Evolutionary conservation across 2,797 vertebrate species (phyloP).

Genomic region (Sciaenops ocellatus): DNA sequence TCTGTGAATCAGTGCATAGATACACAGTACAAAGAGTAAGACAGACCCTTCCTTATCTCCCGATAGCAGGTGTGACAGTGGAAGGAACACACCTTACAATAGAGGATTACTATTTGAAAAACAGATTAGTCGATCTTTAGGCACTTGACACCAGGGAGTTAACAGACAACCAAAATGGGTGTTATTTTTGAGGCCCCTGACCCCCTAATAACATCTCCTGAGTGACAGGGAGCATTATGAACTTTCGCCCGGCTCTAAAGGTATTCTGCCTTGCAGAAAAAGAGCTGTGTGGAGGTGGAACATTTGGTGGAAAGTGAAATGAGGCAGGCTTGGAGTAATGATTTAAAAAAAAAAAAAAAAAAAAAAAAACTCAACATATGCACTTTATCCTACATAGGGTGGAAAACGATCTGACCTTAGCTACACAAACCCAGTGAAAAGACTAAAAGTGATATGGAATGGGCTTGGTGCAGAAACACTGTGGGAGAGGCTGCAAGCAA

Average conservation of each 20-base stretch:
- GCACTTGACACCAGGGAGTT: too few relatives aligned
- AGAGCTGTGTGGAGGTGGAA: too few relatives aligned
- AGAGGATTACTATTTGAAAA: background rate
- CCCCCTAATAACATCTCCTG: background rate
- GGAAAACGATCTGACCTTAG: background rate
- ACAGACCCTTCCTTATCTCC: background rate
- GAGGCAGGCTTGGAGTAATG: background rate
- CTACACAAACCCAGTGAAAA: background rate
- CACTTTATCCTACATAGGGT: background rate
- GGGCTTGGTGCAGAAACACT: background rate
- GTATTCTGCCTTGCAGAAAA: too few relatives aligned
- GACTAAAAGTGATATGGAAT: background rate
- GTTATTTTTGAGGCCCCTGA: constrained; percentile 13
- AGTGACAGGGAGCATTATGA: constrained; percentile 18
- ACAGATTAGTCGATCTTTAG: background rate
- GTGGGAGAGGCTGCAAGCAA: constrained; percentile 50
- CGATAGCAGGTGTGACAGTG: background rate
- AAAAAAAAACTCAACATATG: background rate
- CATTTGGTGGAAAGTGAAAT: background rate
- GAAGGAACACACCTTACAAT: background rate
- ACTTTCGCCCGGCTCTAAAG: background rate
- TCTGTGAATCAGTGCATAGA: background rate
- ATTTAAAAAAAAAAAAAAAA: background rate
- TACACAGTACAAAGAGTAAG: background rate
- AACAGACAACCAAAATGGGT: background rate